Base-by-base conservation (phyloP, 2,113 vertebrate genomes). In the Thalassoma bifasciatum region DNA sequence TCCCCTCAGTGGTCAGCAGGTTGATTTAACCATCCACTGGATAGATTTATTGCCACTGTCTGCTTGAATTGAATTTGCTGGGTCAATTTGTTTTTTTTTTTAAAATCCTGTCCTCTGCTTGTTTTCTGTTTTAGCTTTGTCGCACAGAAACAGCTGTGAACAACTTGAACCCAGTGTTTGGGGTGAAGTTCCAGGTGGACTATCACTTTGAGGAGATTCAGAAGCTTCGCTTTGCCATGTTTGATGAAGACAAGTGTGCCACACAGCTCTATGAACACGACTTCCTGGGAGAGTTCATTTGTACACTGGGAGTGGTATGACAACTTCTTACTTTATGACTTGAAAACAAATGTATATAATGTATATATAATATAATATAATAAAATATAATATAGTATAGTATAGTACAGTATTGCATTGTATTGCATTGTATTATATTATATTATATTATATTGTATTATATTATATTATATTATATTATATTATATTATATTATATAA, bases 121-220 rank as follows among this genome's bases (percentile, higher is more conserved):
- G 46, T 61, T 62, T 72, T 14, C 73, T 36, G 10, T 76, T 88
- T 44, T 77, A 99, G 98, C 94, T 96, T 0, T 95, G 96, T 54
- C 94, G 98, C 87, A 99, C 98, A 5, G 98, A 99, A 87, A 99
- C 97, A 0, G 96, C 96, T 0, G 82, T 99, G 75, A 99, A 99
- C 92, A 99, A 99, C 90, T 90, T 99, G 89, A 99, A 99, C 81
- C 98, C 97, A 0, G 96, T 97, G 21, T 99, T 99, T 57, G 96
- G 97, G 64, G 96, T 95, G 86, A 99, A 99, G 91, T 99, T 99
- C 17, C 86, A 96, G 21, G 81, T 98, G 0, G 96, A 99, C 87
- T 99, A 99, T 82, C 97, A 96, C 91, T 99, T 99, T 34, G 97
- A 99, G 75, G 96, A 99, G 79, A 93, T 99, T 50, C 98, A 99